A percentile compares a stretch with the other conserved stretches of the same genome.
Conservation (phyloP, 2,113 vertebrate species). For the Thomomys bottae region DNA sequence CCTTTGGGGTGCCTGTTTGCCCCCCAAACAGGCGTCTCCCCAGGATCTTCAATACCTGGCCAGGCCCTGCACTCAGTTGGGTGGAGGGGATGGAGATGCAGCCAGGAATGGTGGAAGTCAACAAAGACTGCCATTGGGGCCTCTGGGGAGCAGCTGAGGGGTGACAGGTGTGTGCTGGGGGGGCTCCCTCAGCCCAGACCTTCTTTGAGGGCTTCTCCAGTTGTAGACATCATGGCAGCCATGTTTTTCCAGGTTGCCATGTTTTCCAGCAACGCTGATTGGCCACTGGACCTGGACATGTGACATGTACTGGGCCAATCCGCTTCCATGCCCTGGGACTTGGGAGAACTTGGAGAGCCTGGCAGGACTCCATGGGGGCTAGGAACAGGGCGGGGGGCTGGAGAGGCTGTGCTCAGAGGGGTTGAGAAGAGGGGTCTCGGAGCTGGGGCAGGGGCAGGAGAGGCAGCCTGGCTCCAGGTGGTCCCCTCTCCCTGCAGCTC, state of each 20-base stretch:
- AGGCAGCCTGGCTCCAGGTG: neutral
- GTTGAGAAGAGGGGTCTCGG: neutral
- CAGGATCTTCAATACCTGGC: neutral
- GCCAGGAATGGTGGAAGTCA: neutral
- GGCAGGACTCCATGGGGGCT: neutral
- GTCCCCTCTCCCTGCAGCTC: too few species aligned
- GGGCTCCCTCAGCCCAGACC: neutral
- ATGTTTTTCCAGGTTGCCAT: neutral
- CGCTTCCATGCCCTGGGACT: neutral
- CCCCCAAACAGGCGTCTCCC: neutral
- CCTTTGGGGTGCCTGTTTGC: too few species aligned
- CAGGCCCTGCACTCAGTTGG: neutral
- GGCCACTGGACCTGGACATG: neutral
- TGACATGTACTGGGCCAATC: neutral
- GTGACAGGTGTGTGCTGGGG: neutral
- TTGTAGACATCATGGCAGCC: accelerated
- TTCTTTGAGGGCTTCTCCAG: neutral
- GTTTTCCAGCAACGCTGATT: neutral
- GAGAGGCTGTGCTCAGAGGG: neutral
- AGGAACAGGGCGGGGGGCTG: neutral
- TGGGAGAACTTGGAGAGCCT: neutral
- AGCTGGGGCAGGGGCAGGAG: neutral
- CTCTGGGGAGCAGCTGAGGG: neutral
- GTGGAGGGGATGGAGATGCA: neutral
- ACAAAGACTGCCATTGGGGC: neutral